Base-by-base conservation (phyloP, 1,140 invertebrate genomes). In the Drosophila ironensis region DNA sequence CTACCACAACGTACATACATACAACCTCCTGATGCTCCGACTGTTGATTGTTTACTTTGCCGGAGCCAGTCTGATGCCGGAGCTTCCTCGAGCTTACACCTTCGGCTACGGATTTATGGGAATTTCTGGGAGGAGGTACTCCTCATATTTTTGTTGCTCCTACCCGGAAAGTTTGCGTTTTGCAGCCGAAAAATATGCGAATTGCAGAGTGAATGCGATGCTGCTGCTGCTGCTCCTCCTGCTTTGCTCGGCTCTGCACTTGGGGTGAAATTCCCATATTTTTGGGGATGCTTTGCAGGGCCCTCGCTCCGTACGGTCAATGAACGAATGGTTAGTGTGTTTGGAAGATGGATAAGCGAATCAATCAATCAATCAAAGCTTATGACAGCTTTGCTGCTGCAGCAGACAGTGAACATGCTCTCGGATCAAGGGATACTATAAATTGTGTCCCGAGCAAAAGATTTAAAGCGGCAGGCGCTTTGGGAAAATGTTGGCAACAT, bases 331-430 rank as follows among this genome's bases (percentile, higher is more conserved):
- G 12, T 11, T 25, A 6, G 33, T 46, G 19, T 12, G 61, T 25
- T 64, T 64, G 25, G 11, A 33, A 12, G 14, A 8, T 25, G 25
- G 37, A 44, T 56, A 33, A 69, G 66, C 64, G 30, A 70, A 59
- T 70, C 66, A 70, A 70, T 70, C 66, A 70, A 70, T 70, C 66
- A 70, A 70, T 70, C 66, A 70, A 19, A 25, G 20, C 64, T 44
- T 59, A 47, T 70, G 64, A 59, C 64, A 57, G 66, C 41, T 50
- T 70, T 47, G 9, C 33, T 24, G 19, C 12, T 35, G 19, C 7
- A 44, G 24, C 51, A 45, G 51, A 53, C 51, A 53, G 27, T 22
- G 40, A 44, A 61, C 56, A 63, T 59, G 56, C n/a, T 14, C 33
- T 17, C 9, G 7, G 30, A 30, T 61, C 57, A 47, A n/a, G 22